A percentile compares a stretch with the other conserved stretches of the same genome.
phyloP scores from a whole-genome alignment of 2,888 invertebrate genomes.

The Drosophila kanekoi region DNA sequence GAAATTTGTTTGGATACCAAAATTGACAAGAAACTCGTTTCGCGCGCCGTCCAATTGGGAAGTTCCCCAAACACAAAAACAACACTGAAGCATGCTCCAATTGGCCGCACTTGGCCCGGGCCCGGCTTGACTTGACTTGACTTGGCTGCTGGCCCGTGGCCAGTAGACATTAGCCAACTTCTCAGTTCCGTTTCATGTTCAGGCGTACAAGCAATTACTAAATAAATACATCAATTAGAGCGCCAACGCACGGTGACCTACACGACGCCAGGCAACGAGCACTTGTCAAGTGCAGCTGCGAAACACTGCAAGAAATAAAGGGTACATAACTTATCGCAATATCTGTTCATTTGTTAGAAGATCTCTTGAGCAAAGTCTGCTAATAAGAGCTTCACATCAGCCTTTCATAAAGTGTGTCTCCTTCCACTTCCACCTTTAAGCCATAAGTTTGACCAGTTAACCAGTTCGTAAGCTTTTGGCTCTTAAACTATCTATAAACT shows the following conservation, averaged over 20 bases:
- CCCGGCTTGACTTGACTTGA: conserved; percentile 10
- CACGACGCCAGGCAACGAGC: conserved; percentile 46
- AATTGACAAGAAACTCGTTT: conserved; percentile 44
- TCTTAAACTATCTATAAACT: too few relatives aligned
- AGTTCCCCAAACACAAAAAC: conserved; percentile 37
- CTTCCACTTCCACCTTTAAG: too few relatives aligned
- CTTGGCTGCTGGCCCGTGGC: conserved; percentile 4
- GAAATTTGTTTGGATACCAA: conserved; percentile 14
- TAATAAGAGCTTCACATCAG: too few relatives aligned
- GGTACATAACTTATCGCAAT: too few relatives aligned
- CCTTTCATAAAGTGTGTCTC: too few relatives aligned
- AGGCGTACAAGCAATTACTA: conserved; percentile 55
- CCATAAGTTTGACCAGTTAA: too few relatives aligned
- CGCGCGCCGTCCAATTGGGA: conserved; percentile 39
- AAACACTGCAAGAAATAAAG: conserved; percentile 21
- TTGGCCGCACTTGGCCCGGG: conserved; percentile 32
- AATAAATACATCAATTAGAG: conserved; percentile 75
- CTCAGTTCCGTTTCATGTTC: conserved; percentile 65
- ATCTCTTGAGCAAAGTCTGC: too few relatives aligned
- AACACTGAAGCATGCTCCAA: conserved; percentile 56
- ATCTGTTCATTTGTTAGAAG: too few relatives aligned
- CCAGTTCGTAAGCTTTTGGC: too few relatives aligned
- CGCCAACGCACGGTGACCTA: conserved; percentile 78
- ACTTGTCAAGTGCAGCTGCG: conserved; percentile 33
- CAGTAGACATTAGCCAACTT: not conserved